These are phyloP conservation scores for Carterocephalus palaemon DNA, from an alignment of 2,888 invertebrate species.

Conservation along the genomic window DNA sequence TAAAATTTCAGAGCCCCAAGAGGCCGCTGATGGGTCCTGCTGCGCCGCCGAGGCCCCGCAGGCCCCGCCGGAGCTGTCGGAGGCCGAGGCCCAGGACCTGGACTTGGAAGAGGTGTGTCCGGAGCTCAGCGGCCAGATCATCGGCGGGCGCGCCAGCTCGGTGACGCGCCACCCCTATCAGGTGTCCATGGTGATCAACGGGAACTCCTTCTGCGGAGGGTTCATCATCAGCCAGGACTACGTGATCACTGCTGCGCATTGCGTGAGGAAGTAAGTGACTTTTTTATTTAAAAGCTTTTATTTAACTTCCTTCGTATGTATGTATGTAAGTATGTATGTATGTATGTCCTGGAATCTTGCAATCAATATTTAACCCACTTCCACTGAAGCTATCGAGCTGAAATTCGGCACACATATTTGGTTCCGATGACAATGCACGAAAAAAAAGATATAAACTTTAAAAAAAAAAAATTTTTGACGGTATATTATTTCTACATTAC, in stretches of 20 bases:
- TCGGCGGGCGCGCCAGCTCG: constrained; percentile 64
- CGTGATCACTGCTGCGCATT: constrained; percentile 71
- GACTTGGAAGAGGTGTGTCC: constrained; percentile 61
- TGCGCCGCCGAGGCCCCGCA: constrained; percentile 39
- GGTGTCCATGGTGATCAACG: constrained; percentile 69
- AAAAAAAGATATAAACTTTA: too few species aligned
- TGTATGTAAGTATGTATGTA: too few species aligned
- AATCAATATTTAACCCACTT: too few species aligned
- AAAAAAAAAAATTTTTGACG: too few species aligned
- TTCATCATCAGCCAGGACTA: constrained; percentile 64
- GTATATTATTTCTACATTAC: too few species aligned
- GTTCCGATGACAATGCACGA: too few species aligned
- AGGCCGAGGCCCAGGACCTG: constrained; percentile 46
- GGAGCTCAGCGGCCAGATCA: constrained; percentile 68
- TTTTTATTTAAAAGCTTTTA: constrained; percentile 9
- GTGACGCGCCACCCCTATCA: constrained; percentile 60
- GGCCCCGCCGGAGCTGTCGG: constrained; percentile 32
- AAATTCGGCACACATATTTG: too few species aligned
- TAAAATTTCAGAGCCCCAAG: constrained; percentile 56
- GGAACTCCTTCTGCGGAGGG: constrained; percentile 72
- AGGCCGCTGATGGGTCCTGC: constrained; percentile 47
- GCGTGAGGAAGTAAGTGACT: constrained; percentile 65
- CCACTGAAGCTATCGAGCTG: too few species aligned
- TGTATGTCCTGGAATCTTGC: too few species aligned
- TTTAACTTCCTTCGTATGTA: too few species aligned